phyloP scores from a whole-genome alignment of 2,888 invertebrate genomes.

The Dendrolimus houi region DNA sequence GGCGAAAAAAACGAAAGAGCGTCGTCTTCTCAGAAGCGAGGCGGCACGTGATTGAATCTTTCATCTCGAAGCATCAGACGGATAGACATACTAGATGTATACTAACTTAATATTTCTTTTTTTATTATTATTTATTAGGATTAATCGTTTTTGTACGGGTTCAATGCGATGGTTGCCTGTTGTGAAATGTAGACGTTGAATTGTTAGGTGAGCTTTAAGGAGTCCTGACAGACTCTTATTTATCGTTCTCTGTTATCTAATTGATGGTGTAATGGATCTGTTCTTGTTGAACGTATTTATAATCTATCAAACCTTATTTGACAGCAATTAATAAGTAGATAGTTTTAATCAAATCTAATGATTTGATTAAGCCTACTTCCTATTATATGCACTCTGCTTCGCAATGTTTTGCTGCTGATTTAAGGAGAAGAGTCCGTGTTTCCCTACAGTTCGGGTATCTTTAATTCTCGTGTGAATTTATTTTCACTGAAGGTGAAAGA shows the following conservation, averaged over 20 bases:
- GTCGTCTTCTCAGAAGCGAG: conserved; percentile 52
- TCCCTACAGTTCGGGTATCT: no score
- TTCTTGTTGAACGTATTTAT: background rate
- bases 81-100: conserved; percentile 34
- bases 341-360: no score
- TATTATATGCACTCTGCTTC: no score
- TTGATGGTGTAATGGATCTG: background rate
- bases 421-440: no score
- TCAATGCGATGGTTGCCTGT: conserved; percentile 15
- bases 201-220: background rate
- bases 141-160: conserved; percentile 37
- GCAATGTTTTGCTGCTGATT: no score
- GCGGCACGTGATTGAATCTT: conserved; percentile 62
- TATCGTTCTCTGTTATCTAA: background rate
- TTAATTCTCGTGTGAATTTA: no score
- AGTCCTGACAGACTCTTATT: background rate
- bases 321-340: background rate
- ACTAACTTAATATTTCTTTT: conserved; percentile 35
- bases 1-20: conserved; percentile 34
- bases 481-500: no score
- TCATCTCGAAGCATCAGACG: conserved; percentile 45
- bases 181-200: background rate
- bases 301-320: background rate
- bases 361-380: no score
- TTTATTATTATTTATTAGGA: conserved; percentile 23